Base-by-base conservation (phyloP, 2,113 vertebrate genomes). In the Halcyon malimbica region DNA sequence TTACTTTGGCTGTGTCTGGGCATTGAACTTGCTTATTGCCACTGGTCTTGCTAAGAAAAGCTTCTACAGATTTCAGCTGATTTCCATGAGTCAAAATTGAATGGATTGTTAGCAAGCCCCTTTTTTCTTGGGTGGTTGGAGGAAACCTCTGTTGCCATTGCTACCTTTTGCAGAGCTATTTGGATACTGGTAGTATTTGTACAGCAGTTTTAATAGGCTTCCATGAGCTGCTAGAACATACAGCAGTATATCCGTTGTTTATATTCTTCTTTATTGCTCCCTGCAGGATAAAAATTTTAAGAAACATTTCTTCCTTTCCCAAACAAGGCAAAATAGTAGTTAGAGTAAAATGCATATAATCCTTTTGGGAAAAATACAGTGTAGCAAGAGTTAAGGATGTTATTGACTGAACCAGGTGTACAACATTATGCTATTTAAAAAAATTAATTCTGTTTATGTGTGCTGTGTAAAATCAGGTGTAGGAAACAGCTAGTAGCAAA, bases 401-500 rank as follows among this genome's bases (percentile, higher is more conserved):
- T 77, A 67, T 75, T 13, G 2, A 64, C 35, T 71, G 35, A 92
- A 87, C 29, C 26, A 82, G 37, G 31, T 71, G 26, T 42, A 57
- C 1, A 11, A 53, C 80, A 83, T 79, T 86, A 76, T 2, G 2
- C 16, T 81, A 39, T 92, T 91, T 86, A 60, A 91, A 75, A 17
- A 62, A 86, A 83, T 82, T 57, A 39, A 82, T 82, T 95, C 69
- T 91, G 37, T 35, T 89, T 80, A 51, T 50, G 37, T 53, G 9
- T 25, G 6, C 48, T 89, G 51, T 39, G n/a, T 78, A 87, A 96
- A 94, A 83, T 75, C n/a, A 83, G 15, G n/a, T 59, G 20, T 51
- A 83, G 44, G 85, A 94, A 89, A 86, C 12, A 64, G 54, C 71
- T 89, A 79, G 44, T 90, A 84, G 67, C 67, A 83, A 90, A 84